Evolutionary conservation across 2,888 invertebrate species (phyloP).

Genomic region (Drosophila birchii): DNA sequence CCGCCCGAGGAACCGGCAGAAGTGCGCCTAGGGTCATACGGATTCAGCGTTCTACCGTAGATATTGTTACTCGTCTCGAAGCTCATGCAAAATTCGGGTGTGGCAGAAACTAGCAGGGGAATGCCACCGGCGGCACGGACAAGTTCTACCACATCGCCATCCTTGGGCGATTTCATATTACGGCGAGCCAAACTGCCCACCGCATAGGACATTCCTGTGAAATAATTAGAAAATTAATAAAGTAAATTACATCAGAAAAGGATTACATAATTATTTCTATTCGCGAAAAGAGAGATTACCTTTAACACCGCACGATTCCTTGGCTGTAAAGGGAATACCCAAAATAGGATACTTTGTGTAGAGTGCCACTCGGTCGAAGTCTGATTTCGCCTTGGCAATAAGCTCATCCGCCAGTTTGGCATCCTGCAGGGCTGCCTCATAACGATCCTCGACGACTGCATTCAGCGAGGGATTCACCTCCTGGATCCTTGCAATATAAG

Average conservation of each 20-base stretch:
- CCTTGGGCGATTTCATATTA: slow-evolving; percentile 86
- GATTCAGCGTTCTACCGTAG: slow-evolving; percentile 92
- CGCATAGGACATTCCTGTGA: slow-evolving; percentile 88
- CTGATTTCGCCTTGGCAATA: slow-evolving; percentile 68
- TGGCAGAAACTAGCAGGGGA: slow-evolving; percentile 92
- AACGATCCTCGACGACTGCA: slow-evolving; percentile 90
- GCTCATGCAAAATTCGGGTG: slow-evolving; percentile 94
- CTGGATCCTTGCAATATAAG: slow-evolving; percentile 88
- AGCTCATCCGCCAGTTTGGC: slow-evolving; percentile 87
- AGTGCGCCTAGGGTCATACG: slow-evolving; percentile 90
- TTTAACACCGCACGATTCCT: slow-evolving; percentile 91
- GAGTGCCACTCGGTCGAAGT: slow-evolving; percentile 71
- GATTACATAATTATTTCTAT: background rate
- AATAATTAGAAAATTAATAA: background rate
- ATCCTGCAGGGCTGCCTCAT: slow-evolving; percentile 88
- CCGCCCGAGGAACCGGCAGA: slow-evolving; percentile 97
- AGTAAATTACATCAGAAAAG: background rate
- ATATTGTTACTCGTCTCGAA: slow-evolving; percentile 93
- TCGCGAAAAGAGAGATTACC: slow-evolving; percentile 85
- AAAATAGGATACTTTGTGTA: slow-evolving; percentile 88
- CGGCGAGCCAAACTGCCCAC: slow-evolving; percentile 88
- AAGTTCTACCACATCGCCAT: slow-evolving; percentile 89
- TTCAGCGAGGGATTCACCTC: slow-evolving; percentile 90
- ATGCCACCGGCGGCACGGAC: slow-evolving; percentile 92
- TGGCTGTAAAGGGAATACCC: slow-evolving; percentile 93